Conservation (phyloP, 1,140 invertebrate species). For the Piezodorus guildinii region DNA sequence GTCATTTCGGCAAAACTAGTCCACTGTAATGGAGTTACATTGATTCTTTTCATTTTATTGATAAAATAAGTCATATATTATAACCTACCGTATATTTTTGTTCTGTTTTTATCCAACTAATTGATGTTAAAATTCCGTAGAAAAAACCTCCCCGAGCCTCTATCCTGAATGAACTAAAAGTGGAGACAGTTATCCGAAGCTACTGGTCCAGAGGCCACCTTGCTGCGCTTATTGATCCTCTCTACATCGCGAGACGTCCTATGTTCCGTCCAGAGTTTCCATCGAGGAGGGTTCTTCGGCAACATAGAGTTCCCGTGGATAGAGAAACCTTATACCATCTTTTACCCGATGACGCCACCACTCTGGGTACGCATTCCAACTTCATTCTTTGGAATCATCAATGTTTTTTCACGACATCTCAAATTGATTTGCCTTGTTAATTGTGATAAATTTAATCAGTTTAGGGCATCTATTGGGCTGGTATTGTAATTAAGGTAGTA, state of each 20-base stretch:
- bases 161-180: background rate
- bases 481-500: no score
- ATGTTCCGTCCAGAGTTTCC: background rate
- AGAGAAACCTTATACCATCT: background rate
- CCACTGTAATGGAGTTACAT: no score
- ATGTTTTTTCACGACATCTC: no score
- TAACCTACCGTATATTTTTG: no score
- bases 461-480: no score
- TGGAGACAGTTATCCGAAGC: constrained; percentile 10
- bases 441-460: no score
- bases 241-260: constrained; percentile 7
- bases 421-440: no score
- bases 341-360: background rate
- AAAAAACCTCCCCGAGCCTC: background rate
- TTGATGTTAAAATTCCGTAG: background rate
- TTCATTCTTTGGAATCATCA: no score
- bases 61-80: no score
- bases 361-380: background rate
- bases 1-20: no score
- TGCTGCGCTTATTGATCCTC: constrained; percentile 14
- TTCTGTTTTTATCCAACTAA: no score
- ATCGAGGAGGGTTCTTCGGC: background rate
- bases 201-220: constrained; percentile 16
- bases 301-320: constrained; percentile 12
- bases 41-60: no score